Base-by-base conservation (phyloP, 2,888 invertebrate species). In the Eupithecia pulchellata region DNA sequence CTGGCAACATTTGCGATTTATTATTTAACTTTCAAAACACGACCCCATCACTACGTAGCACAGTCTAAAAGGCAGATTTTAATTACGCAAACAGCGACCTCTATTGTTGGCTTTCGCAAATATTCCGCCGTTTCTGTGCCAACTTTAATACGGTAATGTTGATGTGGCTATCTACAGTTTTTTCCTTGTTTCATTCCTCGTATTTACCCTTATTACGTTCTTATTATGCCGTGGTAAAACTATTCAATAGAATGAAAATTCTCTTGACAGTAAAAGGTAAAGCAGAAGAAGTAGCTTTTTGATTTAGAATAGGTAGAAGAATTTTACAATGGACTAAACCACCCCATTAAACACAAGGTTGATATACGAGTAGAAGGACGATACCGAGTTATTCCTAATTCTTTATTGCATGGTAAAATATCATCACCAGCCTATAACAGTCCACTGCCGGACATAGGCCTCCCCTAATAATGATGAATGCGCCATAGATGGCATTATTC, bases 11-110 rank as follows among this genome's bases (percentile, higher is more conserved):
- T n/a, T 8, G n/a, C n/a, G 13, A 25, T 8, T 29, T 17, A 25
- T 8, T 58, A 1, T 58, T 29, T 52, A 11, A 25, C 4, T 13
- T 61, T 20, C 20, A 20, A 36, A 29, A 25, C 55, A 39, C 5
- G 47, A 58, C 30, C 69, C 65, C 72, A 69, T 66, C 69, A 66
- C 72, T 72, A 66, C 8, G 42, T 13, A n/a, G 81, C 79, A 78
- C 75, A 85, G 86, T 83, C 88, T 87, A 88, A 92, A 91, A 88
- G 90, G 89, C 89, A 82, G 86, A 88, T 91, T 92, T 92, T 93
- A 92, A 93, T 93, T 91, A 92, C 89, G 87, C 81, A 81, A 85
- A 84, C 87, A 80, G 90, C 90, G 89, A 90, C 81, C 77, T 77
- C 71, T 77, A 84, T 85, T 86, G 86, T 86, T 77, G 76, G 69